phyloP scores from a whole-genome alignment of 2,888 invertebrate species.

The Dysmachus trigonus region DNA sequence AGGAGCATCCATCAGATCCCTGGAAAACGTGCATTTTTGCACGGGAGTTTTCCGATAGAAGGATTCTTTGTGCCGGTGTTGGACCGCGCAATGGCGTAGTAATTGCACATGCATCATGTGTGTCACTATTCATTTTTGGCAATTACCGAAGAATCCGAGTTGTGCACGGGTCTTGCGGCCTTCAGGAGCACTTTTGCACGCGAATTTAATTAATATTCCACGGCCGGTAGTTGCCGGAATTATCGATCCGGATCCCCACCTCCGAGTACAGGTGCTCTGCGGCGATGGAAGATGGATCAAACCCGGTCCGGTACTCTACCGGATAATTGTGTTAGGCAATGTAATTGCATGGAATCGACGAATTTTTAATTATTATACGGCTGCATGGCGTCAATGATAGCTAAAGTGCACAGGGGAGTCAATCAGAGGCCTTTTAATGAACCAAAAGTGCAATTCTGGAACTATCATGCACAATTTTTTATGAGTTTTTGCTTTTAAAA shows the following conservation, averaged over 20 bases:
- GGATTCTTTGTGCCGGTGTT: background rate
- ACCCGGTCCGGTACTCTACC: background rate
- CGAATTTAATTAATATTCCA: slow-evolving; percentile 23
- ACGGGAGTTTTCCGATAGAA: background rate
- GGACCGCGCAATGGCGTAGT: background rate
- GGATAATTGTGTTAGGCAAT: background rate
- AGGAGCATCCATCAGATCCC: slow-evolving; percentile 11
- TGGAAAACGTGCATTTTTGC: slow-evolving; percentile 8
- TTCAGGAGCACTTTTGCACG: background rate
- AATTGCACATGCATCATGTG: slow-evolving; percentile 42
- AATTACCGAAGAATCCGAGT: slow-evolving; percentile 15
- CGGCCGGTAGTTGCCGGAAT: background rate
- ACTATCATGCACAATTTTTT: too few species aligned
- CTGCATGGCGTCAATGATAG: background rate
- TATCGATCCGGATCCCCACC: background rate
- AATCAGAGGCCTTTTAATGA: background rate
- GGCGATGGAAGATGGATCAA: background rate
- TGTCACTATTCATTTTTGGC: slow-evolving; percentile 34
- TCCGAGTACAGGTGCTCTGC: background rate
- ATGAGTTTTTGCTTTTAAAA: too few species aligned
- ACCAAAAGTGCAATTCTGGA: background rate
- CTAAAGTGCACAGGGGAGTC: background rate
- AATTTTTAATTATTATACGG: background rate
- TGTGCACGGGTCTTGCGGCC: background rate
- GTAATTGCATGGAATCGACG: background rate